Conservation (phyloP, 1,140 invertebrate species). For the Ectropis grisescens region DNA sequence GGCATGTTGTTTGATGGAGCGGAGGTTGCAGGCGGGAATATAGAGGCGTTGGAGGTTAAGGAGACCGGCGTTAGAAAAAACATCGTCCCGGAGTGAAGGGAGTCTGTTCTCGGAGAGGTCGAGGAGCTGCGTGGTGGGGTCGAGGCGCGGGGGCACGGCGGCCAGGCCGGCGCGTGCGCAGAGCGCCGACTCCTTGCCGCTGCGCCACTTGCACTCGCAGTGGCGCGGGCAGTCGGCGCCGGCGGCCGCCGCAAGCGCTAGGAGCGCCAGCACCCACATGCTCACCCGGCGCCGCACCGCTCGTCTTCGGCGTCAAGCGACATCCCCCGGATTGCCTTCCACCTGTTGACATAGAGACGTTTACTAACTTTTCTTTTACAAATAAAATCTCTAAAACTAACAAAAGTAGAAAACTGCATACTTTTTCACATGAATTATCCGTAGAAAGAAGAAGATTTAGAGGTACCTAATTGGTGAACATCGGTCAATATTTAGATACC, state of each 20-base stretch:
- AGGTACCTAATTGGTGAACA: too few species aligned
- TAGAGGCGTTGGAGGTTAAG: conserved; percentile 86
- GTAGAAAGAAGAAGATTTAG: too few species aligned
- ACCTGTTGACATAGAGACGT: conserved; percentile 18
- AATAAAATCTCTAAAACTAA: too few species aligned
- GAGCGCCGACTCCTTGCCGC: conserved; percentile 85
- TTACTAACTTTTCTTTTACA: too few species aligned
- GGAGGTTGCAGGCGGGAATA: conserved; percentile 75
- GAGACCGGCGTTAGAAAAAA: conserved; percentile 79
- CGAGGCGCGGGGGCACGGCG: conserved; percentile 76
- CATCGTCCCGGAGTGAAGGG: conserved; percentile 75
- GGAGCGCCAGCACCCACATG: conserved; percentile 57
- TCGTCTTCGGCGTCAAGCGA: conserved; percentile 41
- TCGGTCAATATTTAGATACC: too few species aligned
- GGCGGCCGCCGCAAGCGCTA: conserved; percentile 50
- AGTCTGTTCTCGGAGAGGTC: conserved; percentile 82
- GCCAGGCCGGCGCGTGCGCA: conserved; percentile 81
- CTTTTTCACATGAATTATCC: too few species aligned
- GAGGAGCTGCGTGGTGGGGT: conserved; percentile 82
- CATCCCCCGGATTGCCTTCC: conserved; percentile 36
- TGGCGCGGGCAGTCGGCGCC: conserved; percentile 75
- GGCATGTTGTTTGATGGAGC: conserved; percentile 73
- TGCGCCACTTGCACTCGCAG: conserved; percentile 90
- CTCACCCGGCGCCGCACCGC: conserved; percentile 49
- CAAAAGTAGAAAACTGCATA: too few species aligned